Conservation (phyloP, 1,140 invertebrate genomes). For the Meloidogyne chitwoodi region DNA sequence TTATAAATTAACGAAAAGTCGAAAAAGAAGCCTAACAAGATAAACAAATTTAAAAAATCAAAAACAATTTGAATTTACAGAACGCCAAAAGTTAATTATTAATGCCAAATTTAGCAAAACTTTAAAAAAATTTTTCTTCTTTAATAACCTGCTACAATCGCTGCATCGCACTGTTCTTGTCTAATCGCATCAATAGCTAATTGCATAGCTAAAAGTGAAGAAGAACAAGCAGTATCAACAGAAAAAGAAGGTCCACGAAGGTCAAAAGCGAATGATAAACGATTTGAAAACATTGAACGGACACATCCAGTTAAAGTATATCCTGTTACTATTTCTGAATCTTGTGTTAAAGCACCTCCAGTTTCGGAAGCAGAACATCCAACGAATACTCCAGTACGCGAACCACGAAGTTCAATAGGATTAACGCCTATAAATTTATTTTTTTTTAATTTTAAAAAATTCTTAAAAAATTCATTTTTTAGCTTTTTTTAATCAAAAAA, state of each 20-base stretch:
- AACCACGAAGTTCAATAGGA: slow-evolving; percentile 61
- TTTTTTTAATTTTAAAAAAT: background rate
- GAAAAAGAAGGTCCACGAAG: slow-evolving; percentile 78
- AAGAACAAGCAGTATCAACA: slow-evolving; percentile 91
- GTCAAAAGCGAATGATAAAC: slow-evolving; percentile 89
- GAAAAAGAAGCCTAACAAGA: no score
- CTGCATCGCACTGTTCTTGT: slow-evolving; percentile 80
- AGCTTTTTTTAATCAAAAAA: background rate
- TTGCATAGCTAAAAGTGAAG: slow-evolving; percentile 76
- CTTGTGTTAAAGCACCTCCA: slow-evolving; percentile 73
- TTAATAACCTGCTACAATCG: slow-evolving; percentile 75
- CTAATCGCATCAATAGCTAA: slow-evolving; percentile 79
- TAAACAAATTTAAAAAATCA: no score
- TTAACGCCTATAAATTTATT: slow-evolving; percentile 68
- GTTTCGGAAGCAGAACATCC: slow-evolving; percentile 65
- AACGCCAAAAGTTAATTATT: no score
- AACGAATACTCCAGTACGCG: slow-evolving; percentile 60
- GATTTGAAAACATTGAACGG: slow-evolving; percentile 89
- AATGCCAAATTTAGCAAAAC: no score
- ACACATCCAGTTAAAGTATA: slow-evolving; percentile 87
- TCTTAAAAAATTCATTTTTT: slow-evolving; percentile 10
- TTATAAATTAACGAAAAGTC: no score
- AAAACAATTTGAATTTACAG: no score
- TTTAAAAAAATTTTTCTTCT: background rate
- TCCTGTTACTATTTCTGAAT: slow-evolving; percentile 73